Conservation (phyloP, 1,140 invertebrate species). For the Orchesella cincta region DNA sequence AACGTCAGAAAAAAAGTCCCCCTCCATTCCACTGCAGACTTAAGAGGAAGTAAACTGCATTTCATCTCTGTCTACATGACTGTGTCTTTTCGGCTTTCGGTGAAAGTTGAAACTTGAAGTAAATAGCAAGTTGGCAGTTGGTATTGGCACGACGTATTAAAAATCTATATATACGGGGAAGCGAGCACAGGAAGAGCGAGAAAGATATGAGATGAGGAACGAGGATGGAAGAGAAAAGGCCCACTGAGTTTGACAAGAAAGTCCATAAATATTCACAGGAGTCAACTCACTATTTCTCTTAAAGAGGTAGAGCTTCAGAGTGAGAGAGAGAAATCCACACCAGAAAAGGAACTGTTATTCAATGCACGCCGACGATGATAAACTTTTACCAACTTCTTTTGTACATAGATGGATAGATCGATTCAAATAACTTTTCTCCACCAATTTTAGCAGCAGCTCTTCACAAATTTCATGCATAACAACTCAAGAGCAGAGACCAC, state of each 20-base stretch:
- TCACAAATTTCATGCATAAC: too few relatives aligned
- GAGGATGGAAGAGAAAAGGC: not conserved
- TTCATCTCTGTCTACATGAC: not conserved
- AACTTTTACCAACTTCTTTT: not conserved
- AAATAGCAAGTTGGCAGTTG: too few relatives aligned
- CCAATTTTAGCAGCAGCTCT: too few relatives aligned
- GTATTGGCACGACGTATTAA: too few relatives aligned
- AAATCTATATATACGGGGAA: too few relatives aligned
- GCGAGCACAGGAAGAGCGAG: not conserved
- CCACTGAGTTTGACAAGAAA: conserved; percentile 25
- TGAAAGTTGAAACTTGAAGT: not conserved
- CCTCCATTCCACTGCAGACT: not conserved
- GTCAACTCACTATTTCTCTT: conserved; percentile 14
- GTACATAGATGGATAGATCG: not conserved
- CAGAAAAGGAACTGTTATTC: not conserved
- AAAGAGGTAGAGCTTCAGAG: not conserved
- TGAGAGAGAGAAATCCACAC: not conserved
- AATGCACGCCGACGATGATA: not conserved
- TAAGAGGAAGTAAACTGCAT: not conserved
- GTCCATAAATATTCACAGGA: conserved; percentile 30
- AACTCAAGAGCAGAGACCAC: too few relatives aligned
- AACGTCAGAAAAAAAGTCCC: too few relatives aligned
- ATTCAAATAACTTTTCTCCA: not conserved
- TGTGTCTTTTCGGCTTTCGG: not conserved
- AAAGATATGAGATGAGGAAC: not conserved